Conservation (phyloP, 2,797 vertebrate genomes). For the Etheostoma nigrum region DNA sequence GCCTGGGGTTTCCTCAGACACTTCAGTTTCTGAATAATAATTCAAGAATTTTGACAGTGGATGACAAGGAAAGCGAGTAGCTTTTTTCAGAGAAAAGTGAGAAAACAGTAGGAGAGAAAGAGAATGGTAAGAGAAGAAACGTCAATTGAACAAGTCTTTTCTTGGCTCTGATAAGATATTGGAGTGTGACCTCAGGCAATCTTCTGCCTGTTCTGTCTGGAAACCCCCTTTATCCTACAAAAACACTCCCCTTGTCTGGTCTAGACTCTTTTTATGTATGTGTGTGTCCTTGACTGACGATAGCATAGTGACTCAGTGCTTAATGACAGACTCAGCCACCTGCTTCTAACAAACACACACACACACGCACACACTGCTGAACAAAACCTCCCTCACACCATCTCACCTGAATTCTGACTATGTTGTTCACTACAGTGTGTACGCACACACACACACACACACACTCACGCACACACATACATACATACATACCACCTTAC, state of each 20-base stretch:
- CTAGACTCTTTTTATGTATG: conserved; percentile 43
- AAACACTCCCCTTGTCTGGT: conserved; percentile 63
- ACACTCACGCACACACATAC: too few relatives aligned
- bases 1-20: neutral
- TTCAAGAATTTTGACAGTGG: neutral
- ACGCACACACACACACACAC: too few relatives aligned
- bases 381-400: conserved; percentile 41
- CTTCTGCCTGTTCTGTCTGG: conserved; percentile 61
- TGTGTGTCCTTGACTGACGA: conserved; percentile 29
- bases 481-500: conserved; percentile 22
- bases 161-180: conserved; percentile 57
- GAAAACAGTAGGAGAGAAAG: neutral
- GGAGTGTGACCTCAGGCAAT: conserved; percentile 58
- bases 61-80: neutral
- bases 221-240: conserved; percentile 69
- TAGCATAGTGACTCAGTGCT: conserved; percentile 66
- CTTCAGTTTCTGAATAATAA: neutral
- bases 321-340: conserved; percentile 81
- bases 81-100: neutral
- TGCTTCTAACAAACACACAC: conserved; percentile 54
- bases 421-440: neutral
- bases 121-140: neutral
- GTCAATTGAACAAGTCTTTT: conserved; percentile 42
- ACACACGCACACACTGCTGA: conserved; percentile 53
- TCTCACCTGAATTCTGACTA: conserved; percentile 40